phyloP scores from a whole-genome alignment of 2,797 vertebrate genomes.

The Coilia nasus region DNA sequence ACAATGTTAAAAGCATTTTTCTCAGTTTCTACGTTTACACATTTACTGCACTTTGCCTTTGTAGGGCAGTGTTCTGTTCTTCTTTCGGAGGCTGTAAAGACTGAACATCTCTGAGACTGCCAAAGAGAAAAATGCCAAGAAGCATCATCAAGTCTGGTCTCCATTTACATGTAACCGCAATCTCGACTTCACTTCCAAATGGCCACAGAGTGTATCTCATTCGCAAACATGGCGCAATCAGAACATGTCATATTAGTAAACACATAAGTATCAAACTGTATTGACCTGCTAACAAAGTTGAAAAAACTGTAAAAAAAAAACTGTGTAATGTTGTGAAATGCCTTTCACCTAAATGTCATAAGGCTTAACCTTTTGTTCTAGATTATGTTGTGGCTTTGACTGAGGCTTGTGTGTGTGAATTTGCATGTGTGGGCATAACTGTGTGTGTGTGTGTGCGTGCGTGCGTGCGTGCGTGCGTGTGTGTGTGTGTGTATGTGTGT shows the following conservation, averaged over 20 bases:
- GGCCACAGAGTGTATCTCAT: not conserved
- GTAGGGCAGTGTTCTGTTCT: no score
- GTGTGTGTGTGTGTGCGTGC: not conserved
- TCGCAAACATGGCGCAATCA: not conserved
- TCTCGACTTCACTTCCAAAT: not conserved
- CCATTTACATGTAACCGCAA: not conserved
- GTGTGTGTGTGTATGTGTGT: constrained; percentile 10
- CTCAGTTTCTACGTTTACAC: no score
- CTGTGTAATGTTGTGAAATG: not conserved
- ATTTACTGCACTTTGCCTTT: no score
- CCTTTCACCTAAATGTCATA: not conserved
- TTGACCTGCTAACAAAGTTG: not conserved
- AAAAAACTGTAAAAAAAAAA: no score
- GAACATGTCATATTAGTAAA: not conserved
- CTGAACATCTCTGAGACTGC: not conserved
- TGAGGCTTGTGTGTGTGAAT: no score
- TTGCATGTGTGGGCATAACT: no score
- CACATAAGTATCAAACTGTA: not conserved
- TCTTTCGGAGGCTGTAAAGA: not conserved
- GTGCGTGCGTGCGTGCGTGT: not conserved
- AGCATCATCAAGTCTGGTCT: not conserved
- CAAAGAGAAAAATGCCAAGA: not conserved
- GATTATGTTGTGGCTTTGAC: no score
- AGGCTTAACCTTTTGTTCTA: not conserved
- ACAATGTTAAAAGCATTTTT: no score